Evolutionary conservation across 2,888 invertebrate species (phyloP).

Genomic region (Mythimna impura): DNA sequence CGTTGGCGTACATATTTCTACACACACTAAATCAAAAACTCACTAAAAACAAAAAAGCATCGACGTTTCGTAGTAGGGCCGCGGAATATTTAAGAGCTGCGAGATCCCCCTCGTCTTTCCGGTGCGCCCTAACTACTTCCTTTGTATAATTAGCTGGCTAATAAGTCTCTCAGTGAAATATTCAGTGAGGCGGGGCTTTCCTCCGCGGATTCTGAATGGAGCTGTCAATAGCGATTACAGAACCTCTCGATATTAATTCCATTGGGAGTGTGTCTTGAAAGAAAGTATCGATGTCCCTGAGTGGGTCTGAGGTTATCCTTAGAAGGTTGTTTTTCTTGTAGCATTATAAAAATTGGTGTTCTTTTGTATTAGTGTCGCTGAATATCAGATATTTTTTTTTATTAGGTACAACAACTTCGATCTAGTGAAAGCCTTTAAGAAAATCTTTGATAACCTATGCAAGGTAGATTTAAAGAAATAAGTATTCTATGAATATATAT

Average conservation of each 20-base stretch:
- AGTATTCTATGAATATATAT: not conserved
- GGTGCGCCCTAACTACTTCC: slow-evolving; percentile 80
- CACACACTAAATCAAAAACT: not conserved
- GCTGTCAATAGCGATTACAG: slow-evolving; percentile 83
- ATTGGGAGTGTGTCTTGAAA: slow-evolving; percentile 54
- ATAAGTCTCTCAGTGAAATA: slow-evolving; percentile 85
- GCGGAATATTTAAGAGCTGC: slow-evolving; percentile 45
- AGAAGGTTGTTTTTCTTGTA: slow-evolving; percentile 2
- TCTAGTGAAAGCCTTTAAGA: not conserved
- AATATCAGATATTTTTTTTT: too few relatives aligned
- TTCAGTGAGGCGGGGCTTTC: slow-evolving; percentile 76
- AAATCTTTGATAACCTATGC: not conserved
- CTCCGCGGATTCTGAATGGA: slow-evolving; percentile 72
- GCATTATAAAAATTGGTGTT: slow-evolving; percentile 23
- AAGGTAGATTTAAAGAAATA: not conserved
- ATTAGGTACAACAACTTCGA: too few relatives aligned
- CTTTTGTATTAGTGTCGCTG: not conserved
- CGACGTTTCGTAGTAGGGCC: slow-evolving; percentile 27
- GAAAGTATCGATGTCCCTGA: slow-evolving; percentile 52
- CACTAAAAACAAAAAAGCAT: slow-evolving; percentile 17
- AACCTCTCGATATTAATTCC: slow-evolving; percentile 70
- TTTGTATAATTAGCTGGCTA: slow-evolving; percentile 87
- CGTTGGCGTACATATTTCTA: too few relatives aligned
- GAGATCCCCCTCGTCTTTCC: slow-evolving; percentile 69
- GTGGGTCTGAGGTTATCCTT: slow-evolving; percentile 29